Evolutionary conservation across 2,888 invertebrate genomes (phyloP).

Genomic region (Epiperipatus broadwayi): DNA sequence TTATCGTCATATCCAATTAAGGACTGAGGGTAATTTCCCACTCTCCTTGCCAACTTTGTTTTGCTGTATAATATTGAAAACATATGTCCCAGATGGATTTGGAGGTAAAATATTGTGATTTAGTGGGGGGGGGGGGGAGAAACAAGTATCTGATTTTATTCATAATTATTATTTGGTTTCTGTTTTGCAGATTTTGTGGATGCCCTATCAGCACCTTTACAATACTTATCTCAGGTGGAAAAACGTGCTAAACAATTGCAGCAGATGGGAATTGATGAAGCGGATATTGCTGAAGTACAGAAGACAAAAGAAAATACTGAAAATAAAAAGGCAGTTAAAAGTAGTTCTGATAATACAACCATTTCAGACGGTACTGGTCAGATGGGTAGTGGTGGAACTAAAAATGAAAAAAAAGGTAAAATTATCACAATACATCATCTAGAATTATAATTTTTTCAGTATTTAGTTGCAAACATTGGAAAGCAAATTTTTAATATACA

Average conservation of each 20-base stretch:
- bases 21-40: constrained; percentile 97
- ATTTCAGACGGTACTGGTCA: too few species aligned
- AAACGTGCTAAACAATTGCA: constrained; percentile 79
- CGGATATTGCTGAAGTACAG: constrained; percentile 31
- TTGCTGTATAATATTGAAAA: constrained; percentile 95
- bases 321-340: too few species aligned
- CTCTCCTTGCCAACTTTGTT: constrained; percentile 97
- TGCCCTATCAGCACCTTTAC: constrained; percentile 80
- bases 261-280: constrained; percentile 78
- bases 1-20: constrained; percentile 85
- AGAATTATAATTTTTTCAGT: too few species aligned
- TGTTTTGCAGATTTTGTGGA: constrained; percentile 70
- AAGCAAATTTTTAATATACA: too few species aligned
- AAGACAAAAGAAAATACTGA: too few species aligned
- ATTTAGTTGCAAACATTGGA: too few species aligned
- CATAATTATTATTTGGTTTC: too few species aligned
- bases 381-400: too few species aligned
- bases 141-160: neutral
- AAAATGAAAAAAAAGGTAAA: too few species aligned
- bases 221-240: constrained; percentile 67
- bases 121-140: neutral
- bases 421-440: too few species aligned
- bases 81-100: constrained; percentile 97
- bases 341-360: too few species aligned
- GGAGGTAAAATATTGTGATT: constrained; percentile 42